A percentile compares a stretch with the other conserved stretches of the same genome.
Conservation (phyloP, 2,113 vertebrate species). For the Sarotherodon lohbergeri region DNA sequence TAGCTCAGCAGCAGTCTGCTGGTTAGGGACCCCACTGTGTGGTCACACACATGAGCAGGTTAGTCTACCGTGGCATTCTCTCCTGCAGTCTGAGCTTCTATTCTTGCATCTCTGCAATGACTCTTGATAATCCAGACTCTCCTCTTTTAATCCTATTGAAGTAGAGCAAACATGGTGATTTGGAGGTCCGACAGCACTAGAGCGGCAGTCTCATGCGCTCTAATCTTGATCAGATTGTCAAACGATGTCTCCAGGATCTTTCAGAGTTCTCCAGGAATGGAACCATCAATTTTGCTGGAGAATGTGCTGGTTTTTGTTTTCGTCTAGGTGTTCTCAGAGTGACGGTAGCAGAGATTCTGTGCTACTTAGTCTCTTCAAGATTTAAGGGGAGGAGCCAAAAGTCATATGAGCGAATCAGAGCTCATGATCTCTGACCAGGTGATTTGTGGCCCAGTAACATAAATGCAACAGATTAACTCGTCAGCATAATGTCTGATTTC, state of each 20-base stretch:
- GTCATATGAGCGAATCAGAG: constrained; percentile 42
- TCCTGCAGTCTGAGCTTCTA: neutral
- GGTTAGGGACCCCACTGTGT: neutral
- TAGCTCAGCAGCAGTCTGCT: neutral
- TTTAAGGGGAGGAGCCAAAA: constrained; percentile 16
- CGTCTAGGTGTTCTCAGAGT: neutral
- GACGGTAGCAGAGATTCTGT: neutral
- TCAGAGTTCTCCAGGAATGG: neutral
- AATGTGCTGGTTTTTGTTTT: neutral
- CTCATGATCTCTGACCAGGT: constrained; percentile 13
- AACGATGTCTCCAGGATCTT: neutral
- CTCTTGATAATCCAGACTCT: constrained; percentile 48
- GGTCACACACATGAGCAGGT: neutral
- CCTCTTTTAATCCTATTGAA: constrained; percentile 48
- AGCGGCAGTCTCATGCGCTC: neutral
- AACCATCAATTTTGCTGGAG: neutral
- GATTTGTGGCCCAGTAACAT: constrained; percentile 4
- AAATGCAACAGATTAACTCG: constrained; percentile 1
- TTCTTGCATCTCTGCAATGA: neutral
- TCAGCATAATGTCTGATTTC: neutral
- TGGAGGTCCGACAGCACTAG: neutral
- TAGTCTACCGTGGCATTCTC: neutral
- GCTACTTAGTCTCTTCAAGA: neutral
- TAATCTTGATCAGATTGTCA: neutral
- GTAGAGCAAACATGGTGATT: neutral